Evolutionary conservation across 2,113 vertebrate genomes (phyloP).

Genomic region (Periophthalmodon schlosseri): DNA sequence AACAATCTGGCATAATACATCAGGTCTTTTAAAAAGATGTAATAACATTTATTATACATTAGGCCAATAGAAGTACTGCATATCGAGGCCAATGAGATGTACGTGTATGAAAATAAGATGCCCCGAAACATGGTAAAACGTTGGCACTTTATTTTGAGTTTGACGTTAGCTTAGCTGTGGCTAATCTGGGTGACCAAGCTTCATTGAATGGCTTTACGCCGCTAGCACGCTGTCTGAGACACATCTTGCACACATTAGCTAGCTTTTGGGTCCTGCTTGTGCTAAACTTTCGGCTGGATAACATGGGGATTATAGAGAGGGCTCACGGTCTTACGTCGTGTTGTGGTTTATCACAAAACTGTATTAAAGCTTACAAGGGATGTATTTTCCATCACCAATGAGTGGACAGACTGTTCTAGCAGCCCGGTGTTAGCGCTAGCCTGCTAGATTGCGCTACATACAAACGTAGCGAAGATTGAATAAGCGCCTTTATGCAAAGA

Average conservation of each 20-base stretch:
- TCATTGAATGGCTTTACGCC: constrained; percentile 3
- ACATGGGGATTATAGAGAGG: neutral
- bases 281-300: neutral
- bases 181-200: constrained; percentile 27
- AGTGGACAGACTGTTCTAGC: constrained; percentile 50
- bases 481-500: no score
- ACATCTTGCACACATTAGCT: constrained; percentile 17
- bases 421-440: constrained; percentile 52
- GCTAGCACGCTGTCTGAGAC: constrained; percentile 25
- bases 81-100: neutral
- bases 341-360: neutral
- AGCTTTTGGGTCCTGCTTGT: constrained; percentile 27
- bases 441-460: constrained; percentile 53
- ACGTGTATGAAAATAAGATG: neutral
- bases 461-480: constrained; percentile 38
- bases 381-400: constrained; percentile 11
- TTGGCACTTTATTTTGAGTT: neutral
- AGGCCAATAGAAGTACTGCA: neutral
- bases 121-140: no score
- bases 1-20: neutral
- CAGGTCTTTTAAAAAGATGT: neutral
- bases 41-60: neutral
- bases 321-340: neutral
- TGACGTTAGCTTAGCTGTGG: constrained; percentile 40
- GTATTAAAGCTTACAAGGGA: neutral